A percentile compares a stretch with the other conserved stretches of the same genome.
phyloP scores from a whole-genome alignment of 1,140 invertebrate genomes.

The Brachionus paranguensis region DNA sequence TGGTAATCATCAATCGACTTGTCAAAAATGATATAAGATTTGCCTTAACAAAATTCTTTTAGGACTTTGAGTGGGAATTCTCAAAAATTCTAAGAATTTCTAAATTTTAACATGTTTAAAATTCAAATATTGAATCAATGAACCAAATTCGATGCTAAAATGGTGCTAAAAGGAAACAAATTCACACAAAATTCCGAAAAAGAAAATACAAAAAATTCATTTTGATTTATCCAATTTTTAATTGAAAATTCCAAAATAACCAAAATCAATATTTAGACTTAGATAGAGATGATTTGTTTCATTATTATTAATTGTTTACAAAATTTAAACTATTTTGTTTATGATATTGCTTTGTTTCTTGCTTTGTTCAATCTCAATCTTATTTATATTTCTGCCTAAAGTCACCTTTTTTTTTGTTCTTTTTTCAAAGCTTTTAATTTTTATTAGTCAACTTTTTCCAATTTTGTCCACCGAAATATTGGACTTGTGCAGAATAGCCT shows the following conservation, averaged over 20 bases:
- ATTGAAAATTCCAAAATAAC: not conserved
- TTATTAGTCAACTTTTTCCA: not conserved
- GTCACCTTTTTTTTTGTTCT: not conserved
- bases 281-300: not conserved
- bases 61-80: not conserved
- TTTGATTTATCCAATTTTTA: not conserved
- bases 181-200: not conserved
- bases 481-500: not conserved
- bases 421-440: not conserved
- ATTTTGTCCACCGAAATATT: not conserved
- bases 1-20: not conserved
- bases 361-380: not conserved
- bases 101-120: not conserved
- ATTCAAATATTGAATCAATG: not conserved
- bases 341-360: not conserved
- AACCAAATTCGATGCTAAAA: not conserved
- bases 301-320: not conserved
- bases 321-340: conserved; percentile 21
- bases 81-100: not conserved
- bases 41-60: not conserved
- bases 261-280: not conserved
- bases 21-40: not conserved
- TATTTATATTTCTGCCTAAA: not conserved
- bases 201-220: not conserved
- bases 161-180: not conserved